These are phyloP conservation scores for Schizotus pectinicornis DNA, from an alignment of 2,888 invertebrate species.

Conservation along the genomic window DNA sequence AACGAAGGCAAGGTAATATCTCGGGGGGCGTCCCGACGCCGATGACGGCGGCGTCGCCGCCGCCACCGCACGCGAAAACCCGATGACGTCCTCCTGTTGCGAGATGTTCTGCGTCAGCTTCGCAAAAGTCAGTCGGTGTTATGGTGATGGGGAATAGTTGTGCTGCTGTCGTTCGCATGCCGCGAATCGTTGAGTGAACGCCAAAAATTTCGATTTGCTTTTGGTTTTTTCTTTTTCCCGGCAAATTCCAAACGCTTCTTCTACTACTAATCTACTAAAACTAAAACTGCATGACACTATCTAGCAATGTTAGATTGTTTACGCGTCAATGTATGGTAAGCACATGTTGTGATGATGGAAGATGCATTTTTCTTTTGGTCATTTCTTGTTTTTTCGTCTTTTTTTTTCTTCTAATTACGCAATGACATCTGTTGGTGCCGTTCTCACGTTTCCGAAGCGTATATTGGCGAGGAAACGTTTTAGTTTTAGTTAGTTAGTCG, in stretches of 20 bases:
- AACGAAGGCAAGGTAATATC: background rate
- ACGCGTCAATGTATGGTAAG: conserved; percentile 18
- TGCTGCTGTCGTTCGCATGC: conserved; percentile 5
- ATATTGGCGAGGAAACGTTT: conserved; percentile 1
- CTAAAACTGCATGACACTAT: background rate
- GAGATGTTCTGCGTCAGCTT: conserved; percentile 52
- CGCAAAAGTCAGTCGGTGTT: conserved; percentile 43
- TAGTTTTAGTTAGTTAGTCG: background rate
- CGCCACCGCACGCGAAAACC: conserved; percentile 9
- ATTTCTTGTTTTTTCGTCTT: conserved; percentile 15
- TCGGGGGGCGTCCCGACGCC: background rate
- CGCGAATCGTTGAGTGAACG: background rate
- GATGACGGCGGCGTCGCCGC: conserved; percentile 14
- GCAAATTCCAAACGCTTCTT: background rate
- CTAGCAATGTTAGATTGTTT: background rate
- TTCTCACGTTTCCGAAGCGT: background rate
- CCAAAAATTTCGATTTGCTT: background rate
- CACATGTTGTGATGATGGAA: conserved; percentile 21
- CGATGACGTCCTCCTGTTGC: conserved; percentile 29
- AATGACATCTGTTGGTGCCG: background rate
- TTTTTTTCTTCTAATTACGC: conserved; percentile 4
- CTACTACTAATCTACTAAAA: too few relatives aligned
- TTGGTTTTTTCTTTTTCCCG: background rate
- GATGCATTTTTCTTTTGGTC: conserved; percentile 20
- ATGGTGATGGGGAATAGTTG: conserved; percentile 12